Evolutionary conservation across 1,140 invertebrate species (phyloP), one percentile per base, ranked within the genome.

Genomic region (Harlomillsia oculata): DNA sequence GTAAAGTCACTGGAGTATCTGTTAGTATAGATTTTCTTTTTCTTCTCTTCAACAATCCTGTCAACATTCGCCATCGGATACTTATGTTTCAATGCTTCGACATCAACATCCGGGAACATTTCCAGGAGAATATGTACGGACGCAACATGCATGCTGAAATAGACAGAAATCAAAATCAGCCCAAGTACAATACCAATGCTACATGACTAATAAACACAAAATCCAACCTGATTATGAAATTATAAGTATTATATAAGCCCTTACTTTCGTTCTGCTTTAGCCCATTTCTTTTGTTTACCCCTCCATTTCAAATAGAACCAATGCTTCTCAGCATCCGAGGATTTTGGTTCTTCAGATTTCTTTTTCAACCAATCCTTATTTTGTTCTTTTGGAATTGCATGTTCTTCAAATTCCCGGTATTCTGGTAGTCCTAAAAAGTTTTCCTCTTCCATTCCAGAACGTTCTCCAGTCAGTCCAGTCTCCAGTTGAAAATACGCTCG

Each of bases 401-500:
- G 48, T 36, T 61, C 56, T 18, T 62, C 23, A 37, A 34, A 56
- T 39, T 67, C 39, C 5, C 34, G 43, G 39, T 64, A 61, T 28
- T 61, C 54, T 28, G 18, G 45, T 20, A 65, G 41, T n/a, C 63
- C 63, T n/a, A 65, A 40, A 18, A 62, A 65, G 39, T 65, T 65
- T 49, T 62, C 60, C 23, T 60, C 48, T 41, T 65, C 64, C 13
- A 37, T 58, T 21, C 74, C 73, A 18, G 84, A 82, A 50, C 83
- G 71, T 69, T 90, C 87, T 11, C 88, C 88, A 60, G 78, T 82
- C 68, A 83, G 77, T 1, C 93, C 94, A 43, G 87, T 92, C 80
- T 99, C 95, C 37, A 99, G 72, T 52, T 84, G 63, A 72, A 87
- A 83, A 72, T 89, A 95, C 4, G 96, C 95, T 65, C 78, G 74